A percentile compares a stretch with the other conserved stretches of the same genome.
Conservation (phyloP, 23 tunicate genomes). For the Halocynthia aurantium region DNA sequence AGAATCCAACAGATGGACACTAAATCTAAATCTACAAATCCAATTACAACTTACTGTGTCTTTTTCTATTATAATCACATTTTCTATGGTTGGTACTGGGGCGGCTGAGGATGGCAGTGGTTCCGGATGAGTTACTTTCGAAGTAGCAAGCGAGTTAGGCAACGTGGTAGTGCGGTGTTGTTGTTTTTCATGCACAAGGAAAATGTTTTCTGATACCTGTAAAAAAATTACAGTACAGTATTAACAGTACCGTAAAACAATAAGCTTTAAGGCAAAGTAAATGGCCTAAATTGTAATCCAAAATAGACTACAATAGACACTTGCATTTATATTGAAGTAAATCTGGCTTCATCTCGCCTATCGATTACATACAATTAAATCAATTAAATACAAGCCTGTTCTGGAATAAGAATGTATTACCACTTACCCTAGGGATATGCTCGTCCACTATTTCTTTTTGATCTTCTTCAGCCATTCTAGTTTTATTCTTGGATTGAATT, state of each 20-base stretch:
- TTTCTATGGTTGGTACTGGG: slow-evolving; percentile 26
- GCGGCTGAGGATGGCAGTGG: slow-evolving; percentile 16
- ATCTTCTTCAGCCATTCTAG: slow-evolving; percentile 18
- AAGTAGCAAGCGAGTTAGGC: slow-evolving; percentile 1
- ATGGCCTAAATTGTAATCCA: no score
- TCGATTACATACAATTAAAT: no score
- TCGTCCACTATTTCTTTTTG: slow-evolving; percentile 42
- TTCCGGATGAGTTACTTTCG: slow-evolving; percentile 10
- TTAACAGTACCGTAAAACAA: no score
- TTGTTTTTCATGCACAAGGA: slow-evolving; percentile 40
- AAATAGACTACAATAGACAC: no score
- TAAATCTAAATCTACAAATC: slow-evolving; percentile 1
- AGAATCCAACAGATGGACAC: neutral
- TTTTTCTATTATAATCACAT: slow-evolving; percentile 60
- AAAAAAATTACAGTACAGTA: neutral
- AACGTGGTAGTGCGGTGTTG: slow-evolving; percentile 4
- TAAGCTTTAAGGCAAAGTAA: no score
- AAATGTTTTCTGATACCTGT: slow-evolving; percentile 71
- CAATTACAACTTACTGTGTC: neutral
- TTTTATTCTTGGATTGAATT: slow-evolving; percentile 44
- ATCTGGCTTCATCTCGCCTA: no score
- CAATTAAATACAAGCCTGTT: no score
- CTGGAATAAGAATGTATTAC: neutral
- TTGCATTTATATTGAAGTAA: no score
- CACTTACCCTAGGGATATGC: slow-evolving; percentile 55